Evolutionary conservation across 2,888 invertebrate species (phyloP), one percentile per base, ranked within the genome.

Genomic region (Metalampra italica): DNA sequence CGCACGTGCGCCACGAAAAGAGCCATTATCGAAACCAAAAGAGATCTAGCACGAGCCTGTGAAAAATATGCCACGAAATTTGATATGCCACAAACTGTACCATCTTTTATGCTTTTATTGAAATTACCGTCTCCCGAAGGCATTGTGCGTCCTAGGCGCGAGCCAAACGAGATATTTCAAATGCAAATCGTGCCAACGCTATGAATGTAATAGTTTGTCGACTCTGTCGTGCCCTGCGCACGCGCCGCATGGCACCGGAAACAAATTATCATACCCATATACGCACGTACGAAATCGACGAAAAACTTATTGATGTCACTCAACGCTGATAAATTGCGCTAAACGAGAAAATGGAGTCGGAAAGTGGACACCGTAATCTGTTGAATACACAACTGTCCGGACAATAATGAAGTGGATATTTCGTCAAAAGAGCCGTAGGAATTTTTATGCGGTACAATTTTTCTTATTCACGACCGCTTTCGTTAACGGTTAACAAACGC

Each of bases 221-320:
- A 82, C 84, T 82, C 78, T 79, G 84, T 86, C 85, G 87, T 82
- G 86, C 67, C 74, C 62, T 74, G 89, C 87, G 88, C 88, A 87
- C 89, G 88, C 86, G 87, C 77, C 82, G 78, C 66, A 58, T 66
- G 77, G 43, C 78, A 82, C 87, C 89, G 89, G 89, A 88, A 86
- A 89, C 82, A 88, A 88, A 89, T 89, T 89, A 88, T 87, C 89
- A 88, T 89, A 85, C 70, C 89, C 89, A 85, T 89, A 86, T 87
- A 87, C 72, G 87, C 74, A 68, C 74, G 80, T 75, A 81, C 70
- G 72, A 79, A 86, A 87, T 81, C 66, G 72, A 79, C 80, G 81
- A 84, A 87, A 85, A 85, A 75, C 70, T 80, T 79, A 87, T 87
- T 82, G 82, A 86, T 83, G 86, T 78, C 82, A 78, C 74, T 75